Evolutionary conservation across 2,797 vertebrate genomes (phyloP).

Genomic region (Pagetopsis macropterus): DNA sequence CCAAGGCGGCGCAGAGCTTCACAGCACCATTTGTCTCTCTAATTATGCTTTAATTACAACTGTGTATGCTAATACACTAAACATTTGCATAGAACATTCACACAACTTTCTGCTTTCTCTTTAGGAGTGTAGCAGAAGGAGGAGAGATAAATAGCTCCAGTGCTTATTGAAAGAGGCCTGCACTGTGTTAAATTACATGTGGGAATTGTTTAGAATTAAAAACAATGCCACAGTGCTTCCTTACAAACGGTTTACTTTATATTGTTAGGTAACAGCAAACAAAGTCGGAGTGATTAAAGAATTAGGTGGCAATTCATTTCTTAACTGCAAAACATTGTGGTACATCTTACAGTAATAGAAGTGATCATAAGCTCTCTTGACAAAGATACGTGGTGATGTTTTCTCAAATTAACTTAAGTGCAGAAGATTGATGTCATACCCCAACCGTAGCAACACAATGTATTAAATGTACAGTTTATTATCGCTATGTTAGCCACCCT

Average conservation of each 20-base stretch:
- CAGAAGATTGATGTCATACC: slow-evolving; percentile 12
- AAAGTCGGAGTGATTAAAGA: slow-evolving; percentile 55
- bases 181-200: slow-evolving; percentile 65
- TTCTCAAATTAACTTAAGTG: not conserved
- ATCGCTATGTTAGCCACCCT: not conserved
- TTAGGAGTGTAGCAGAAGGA: slow-evolving; percentile 60
- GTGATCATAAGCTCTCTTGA: slow-evolving; percentile 31
- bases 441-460: not conserved
- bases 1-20: slow-evolving; percentile 77
- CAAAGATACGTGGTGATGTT: slow-evolving; percentile 11
- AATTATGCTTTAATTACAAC: slow-evolving; percentile 85
- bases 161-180: slow-evolving; percentile 61
- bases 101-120: slow-evolving; percentile 79
- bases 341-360: slow-evolving; percentile 28
- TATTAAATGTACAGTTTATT: not conserved
- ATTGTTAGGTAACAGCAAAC: slow-evolving; percentile 69
- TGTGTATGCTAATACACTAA: slow-evolving; percentile 86
- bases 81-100: slow-evolving; percentile 84
- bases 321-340: slow-evolving; percentile 41
- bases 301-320: slow-evolving; percentile 56
- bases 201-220: slow-evolving; percentile 74
- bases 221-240: slow-evolving; percentile 61
- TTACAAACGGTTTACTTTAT: slow-evolving; percentile 73
- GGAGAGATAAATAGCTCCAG: slow-evolving; percentile 48
- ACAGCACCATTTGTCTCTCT: slow-evolving; percentile 83